Conservation (phyloP, 2,888 invertebrate species). For the Polia nebulosa region DNA sequence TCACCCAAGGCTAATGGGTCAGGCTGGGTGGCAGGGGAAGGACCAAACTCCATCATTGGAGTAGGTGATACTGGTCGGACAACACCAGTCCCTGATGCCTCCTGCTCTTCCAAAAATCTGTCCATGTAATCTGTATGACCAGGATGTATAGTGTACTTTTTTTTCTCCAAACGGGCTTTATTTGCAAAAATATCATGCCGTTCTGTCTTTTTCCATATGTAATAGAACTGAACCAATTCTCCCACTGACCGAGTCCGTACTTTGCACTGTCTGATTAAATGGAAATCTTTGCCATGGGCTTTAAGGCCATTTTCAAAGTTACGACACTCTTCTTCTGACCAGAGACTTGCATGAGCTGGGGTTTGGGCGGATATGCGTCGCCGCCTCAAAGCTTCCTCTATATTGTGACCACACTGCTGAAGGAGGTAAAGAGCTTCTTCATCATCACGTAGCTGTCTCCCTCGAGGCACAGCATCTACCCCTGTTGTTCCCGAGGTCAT, state of each 20-base stretch:
- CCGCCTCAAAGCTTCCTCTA: conserved; percentile 97
- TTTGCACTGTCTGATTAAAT: conserved; percentile 97
- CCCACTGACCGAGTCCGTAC: conserved; percentile 98
- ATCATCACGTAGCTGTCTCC: conserved; percentile 95
- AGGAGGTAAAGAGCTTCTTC: conserved; percentile 97
- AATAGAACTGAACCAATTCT: conserved; percentile 98
- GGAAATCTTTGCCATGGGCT: conserved; percentile 98
- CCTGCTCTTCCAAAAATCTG: conserved; percentile 97
- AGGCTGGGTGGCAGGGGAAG: conserved; percentile 83
- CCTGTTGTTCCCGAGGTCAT: conserved; percentile 85
- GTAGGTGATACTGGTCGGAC: conserved; percentile 91
- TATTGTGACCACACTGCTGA: conserved; percentile 98
- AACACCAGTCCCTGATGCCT: conserved; percentile 93
- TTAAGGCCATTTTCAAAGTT: conserved; percentile 99
- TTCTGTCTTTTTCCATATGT: conserved; percentile 99
- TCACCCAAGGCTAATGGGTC: conserved; percentile 88
- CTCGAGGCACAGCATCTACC: conserved; percentile 92
- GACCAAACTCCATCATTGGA: conserved; percentile 91
- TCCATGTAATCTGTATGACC: conserved; percentile 99
- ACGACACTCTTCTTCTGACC: conserved; percentile 99
- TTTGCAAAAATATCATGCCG: conserved; percentile 98
- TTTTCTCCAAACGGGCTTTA: conserved; percentile 97
- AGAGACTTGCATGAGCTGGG: conserved; percentile 94
- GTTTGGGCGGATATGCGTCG: conserved; percentile 94
- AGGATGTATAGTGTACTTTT: conserved; percentile 97